Evolutionary conservation across 2,888 invertebrate genomes (phyloP).

Genomic region (Lochmaea capreae): DNA sequence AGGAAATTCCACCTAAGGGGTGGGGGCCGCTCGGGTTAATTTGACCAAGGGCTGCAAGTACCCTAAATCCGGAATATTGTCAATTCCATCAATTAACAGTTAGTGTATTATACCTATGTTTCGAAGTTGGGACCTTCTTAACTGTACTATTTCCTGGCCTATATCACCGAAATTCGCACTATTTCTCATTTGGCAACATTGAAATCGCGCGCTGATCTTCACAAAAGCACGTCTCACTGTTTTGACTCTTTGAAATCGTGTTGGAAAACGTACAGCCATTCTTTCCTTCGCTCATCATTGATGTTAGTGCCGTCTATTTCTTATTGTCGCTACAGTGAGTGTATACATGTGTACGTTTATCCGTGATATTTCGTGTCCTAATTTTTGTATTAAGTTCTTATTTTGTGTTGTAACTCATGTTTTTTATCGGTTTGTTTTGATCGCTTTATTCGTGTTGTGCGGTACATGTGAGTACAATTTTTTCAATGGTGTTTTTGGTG

Average conservation of each 20-base stretch:
- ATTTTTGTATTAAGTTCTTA: background rate
- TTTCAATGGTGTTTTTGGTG: background rate
- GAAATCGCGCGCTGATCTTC: conserved; percentile 33
- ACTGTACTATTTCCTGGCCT: conserved; percentile 21
- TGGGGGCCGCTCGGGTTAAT: too few relatives aligned
- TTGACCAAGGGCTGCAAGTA: too few relatives aligned
- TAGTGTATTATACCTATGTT: background rate
- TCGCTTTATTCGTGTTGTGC: conserved; percentile 8
- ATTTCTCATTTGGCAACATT: conserved; percentile 23
- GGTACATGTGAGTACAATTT: background rate
- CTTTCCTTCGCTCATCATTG: conserved; percentile 14
- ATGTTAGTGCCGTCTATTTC: conserved; percentile 19
- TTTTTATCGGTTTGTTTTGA: conserved; percentile 7
- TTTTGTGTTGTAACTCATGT: background rate
- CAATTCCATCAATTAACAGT: background rate
- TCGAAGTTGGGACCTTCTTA: background rate
- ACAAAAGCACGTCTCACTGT: conserved; percentile 40
- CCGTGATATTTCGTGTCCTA: background rate
- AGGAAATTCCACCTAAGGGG: too few relatives aligned
- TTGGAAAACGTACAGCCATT: conserved; percentile 22
- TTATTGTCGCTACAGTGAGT: conserved; percentile 1
- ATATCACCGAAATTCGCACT: conserved; percentile 18
- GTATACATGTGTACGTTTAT: conserved; percentile 5
- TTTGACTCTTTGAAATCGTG: conserved; percentile 43
- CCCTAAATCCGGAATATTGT: too few relatives aligned